phyloP scores from a whole-genome alignment of 2,113 vertebrate species.

The Pluvialis apricaria region DNA sequence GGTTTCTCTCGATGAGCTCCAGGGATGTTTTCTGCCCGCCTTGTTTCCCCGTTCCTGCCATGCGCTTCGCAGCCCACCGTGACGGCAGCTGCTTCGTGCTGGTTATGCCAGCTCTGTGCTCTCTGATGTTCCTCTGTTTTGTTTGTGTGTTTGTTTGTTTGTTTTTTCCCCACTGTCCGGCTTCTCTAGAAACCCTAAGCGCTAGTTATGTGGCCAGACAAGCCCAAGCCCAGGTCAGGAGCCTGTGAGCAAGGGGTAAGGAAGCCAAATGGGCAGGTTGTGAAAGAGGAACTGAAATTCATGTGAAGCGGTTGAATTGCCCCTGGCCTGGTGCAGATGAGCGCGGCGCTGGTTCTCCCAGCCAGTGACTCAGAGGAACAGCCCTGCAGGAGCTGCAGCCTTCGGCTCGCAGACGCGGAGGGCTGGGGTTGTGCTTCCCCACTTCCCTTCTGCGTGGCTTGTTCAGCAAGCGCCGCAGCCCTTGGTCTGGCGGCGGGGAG shows the following conservation, averaged over 20 bases:
- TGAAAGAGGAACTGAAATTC: background rate
- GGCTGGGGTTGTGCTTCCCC: background rate
- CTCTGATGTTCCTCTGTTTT: background rate
- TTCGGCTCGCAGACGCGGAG: background rate
- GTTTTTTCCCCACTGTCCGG: background rate
- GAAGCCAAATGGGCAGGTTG: slow-evolving; percentile 38
- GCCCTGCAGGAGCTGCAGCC: slow-evolving; percentile 2
- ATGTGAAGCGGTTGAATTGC: background rate
- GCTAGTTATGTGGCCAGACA: background rate
- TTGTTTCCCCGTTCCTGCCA: background rate
- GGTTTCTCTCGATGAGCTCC: background rate
- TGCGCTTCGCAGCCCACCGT: accelerated
- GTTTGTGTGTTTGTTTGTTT: background rate
- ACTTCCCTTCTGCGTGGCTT: background rate
- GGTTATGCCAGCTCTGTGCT: background rate
- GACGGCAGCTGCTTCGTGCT: background rate
- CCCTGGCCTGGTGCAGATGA: background rate
- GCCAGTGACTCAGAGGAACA: slow-evolving; percentile 8
- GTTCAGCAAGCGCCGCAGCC: background rate
- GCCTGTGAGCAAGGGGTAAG: slow-evolving; percentile 27
- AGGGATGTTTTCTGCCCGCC: accelerated
- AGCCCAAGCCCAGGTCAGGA: background rate
- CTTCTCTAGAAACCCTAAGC: background rate
- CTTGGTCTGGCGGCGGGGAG: background rate
- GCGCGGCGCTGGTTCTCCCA: background rate